Percentiles rank a stretch among this genome's conserved stretches.
phyloP scores from a whole-genome alignment of 2,113 vertebrate genomes.

The Potamarius usumacintae region DNA sequence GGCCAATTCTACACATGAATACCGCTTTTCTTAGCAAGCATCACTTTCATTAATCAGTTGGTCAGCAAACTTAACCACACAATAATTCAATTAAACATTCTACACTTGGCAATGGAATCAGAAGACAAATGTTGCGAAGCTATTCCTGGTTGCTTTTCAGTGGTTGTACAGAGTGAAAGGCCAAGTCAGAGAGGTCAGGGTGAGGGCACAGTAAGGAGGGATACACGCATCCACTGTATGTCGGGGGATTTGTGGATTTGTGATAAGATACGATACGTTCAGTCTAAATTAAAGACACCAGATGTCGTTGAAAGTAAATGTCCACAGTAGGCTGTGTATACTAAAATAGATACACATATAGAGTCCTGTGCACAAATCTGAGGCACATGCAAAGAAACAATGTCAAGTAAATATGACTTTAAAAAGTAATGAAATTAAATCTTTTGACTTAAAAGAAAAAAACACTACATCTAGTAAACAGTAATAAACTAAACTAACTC shows the following conservation, averaged over 20 bases:
- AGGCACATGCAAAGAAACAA: too few species aligned
- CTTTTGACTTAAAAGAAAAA: too few species aligned
- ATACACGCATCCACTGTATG: not conserved
- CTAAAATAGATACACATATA: not conserved
- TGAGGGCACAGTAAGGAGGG: not conserved
- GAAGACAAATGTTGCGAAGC: not conserved
- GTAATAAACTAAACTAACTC: too few species aligned
- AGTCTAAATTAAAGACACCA: not conserved
- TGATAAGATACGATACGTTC: not conserved
- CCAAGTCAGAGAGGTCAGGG: not conserved
- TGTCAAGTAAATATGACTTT: too few species aligned
- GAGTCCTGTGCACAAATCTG: not conserved
- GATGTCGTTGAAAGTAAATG: not conserved
- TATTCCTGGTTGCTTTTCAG: conserved; percentile 30
- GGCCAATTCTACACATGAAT: conserved; percentile 36
- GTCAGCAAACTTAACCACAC: conserved; percentile 15
- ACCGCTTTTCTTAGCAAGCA: conserved; percentile 17
- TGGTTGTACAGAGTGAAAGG: not conserved
- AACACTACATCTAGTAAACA: too few species aligned
- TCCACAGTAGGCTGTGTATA: not conserved
- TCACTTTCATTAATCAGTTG: not conserved
- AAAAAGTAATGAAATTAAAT: too few species aligned
- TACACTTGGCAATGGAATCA: conserved; percentile 17
- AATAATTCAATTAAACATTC: conserved; percentile 37
- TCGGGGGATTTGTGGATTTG: not conserved